These are phyloP conservation scores for Phortica magna DNA, from an alignment of 2,888 invertebrate species.

Conservation along the genomic window DNA sequence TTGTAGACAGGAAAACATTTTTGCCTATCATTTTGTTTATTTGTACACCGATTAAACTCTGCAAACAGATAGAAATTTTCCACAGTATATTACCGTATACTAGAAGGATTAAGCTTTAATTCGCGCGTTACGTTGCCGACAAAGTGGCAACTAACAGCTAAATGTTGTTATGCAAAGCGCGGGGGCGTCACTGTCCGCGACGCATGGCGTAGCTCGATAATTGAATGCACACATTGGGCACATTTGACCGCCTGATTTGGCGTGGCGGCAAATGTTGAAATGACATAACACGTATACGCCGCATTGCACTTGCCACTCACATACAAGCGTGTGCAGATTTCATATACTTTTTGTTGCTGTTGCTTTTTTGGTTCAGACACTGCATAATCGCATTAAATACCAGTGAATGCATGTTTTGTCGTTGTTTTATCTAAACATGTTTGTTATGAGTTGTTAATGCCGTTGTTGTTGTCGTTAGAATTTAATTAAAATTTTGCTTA, in stretches of 20 bases:
- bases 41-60: too few relatives aligned
- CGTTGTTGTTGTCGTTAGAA: neutral
- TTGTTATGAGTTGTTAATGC: neutral
- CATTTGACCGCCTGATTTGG: neutral
- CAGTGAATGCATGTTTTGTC: neutral
- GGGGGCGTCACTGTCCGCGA: too few relatives aligned
- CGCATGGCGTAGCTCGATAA: neutral
- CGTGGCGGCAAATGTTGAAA: neutral
- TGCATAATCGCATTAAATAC: slow-evolving; percentile 3
- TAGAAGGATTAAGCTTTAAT: neutral
- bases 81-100: neutral
- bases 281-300: neutral
- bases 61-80: neutral
- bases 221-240: slow-evolving; percentile 3
- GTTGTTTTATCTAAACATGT: too few relatives aligned
- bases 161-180: neutral
- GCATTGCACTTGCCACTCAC: neutral
- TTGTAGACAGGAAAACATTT: too few relatives aligned
- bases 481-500: slow-evolving; percentile 14
- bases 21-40: too few relatives aligned
- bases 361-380: neutral
- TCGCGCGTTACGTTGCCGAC: neutral
- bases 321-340: neutral
- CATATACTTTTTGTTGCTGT: neutral
- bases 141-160: neutral